A percentile compares a stretch with the other conserved stretches of the same genome.
Evolutionary conservation across 1,140 invertebrate species (phyloP).

Genomic region (Amyelois transitella): DNA sequence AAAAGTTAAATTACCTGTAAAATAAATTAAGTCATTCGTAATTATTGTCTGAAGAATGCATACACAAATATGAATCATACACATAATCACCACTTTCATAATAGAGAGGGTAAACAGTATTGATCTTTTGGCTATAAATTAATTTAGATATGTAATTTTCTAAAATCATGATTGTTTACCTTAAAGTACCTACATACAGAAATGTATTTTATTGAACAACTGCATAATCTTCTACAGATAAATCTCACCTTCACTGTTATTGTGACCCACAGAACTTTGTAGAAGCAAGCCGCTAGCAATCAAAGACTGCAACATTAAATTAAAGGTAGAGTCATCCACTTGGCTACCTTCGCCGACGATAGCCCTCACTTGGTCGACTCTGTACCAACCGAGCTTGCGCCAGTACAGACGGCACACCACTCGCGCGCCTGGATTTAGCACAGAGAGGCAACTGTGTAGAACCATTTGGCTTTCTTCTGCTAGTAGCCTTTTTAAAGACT

Average conservation of each 20-base stretch:
- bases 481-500: slow-evolving; percentile 27
- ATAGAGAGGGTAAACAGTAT: too few relatives aligned
- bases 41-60: too few relatives aligned
- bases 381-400: slow-evolving; percentile 41
- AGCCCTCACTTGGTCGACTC: slow-evolving; percentile 18
- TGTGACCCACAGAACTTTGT: neutral
- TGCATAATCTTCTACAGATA: neutral
- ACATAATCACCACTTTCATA: too few relatives aligned
- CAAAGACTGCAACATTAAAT: slow-evolving; percentile 24
- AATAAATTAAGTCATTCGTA: slow-evolving; percentile 2
- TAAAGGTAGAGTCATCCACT: slow-evolving; percentile 19
- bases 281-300: slow-evolving; percentile 20
- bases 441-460: slow-evolving; percentile 17
- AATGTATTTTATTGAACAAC: neutral
- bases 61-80: too few relatives aligned
- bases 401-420: slow-evolving; percentile 52
- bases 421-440: slow-evolving; percentile 32
- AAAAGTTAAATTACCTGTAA: slow-evolving; percentile 34
- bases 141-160: too few relatives aligned
- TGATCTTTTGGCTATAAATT: too few relatives aligned
- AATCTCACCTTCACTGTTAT: slow-evolving; percentile 17
- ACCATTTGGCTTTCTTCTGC: slow-evolving; percentile 23
- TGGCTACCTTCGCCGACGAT: slow-evolving; percentile 18
- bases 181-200: neutral
- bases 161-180: too few relatives aligned